These are phyloP conservation scores for Drosophila setifemur DNA, from an alignment of 1,140 invertebrate genomes.

Conservation along the genomic window DNA sequence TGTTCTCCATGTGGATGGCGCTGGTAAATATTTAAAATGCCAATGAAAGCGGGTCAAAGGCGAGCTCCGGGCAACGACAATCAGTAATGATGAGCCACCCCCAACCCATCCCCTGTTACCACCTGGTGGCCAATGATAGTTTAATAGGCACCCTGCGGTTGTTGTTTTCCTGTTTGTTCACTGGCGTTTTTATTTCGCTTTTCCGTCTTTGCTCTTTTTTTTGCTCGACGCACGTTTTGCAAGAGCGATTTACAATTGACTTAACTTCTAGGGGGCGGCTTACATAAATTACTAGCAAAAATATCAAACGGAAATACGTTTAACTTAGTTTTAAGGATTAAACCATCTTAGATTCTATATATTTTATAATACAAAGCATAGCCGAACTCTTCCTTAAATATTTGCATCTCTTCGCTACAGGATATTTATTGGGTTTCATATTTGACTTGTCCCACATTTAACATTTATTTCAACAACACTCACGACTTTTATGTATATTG, in stretches of 20 bases:
- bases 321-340: background rate
- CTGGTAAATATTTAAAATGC: constrained; percentile 73
- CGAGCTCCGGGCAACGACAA: background rate
- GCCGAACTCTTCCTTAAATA: background rate
- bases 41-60: constrained; percentile 21
- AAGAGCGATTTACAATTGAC: constrained; percentile 26
- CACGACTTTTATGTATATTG: background rate
- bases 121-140: constrained; percentile 37
- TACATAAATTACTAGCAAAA: constrained; percentile 31
- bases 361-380: constrained; percentile 13
- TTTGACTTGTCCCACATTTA: too few species aligned
- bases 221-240: background rate
- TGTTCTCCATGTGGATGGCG: constrained; percentile 2
- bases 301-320: constrained; percentile 26
- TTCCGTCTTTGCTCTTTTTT: constrained; percentile 12
- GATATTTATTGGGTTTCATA: constrained; percentile 11
- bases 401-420: constrained; percentile 6
- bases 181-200: constrained; percentile 38
- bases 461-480: background rate
- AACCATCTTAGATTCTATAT: background rate
- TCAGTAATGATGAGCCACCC: constrained; percentile 17
- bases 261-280: constrained; percentile 26
- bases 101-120: background rate
- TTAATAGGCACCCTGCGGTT: constrained; percentile 5
- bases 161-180: constrained; percentile 26